These are phyloP conservation scores for Siniperca chuatsi DNA, from an alignment of 2,113 vertebrate genomes.

Conservation along the genomic window DNA sequence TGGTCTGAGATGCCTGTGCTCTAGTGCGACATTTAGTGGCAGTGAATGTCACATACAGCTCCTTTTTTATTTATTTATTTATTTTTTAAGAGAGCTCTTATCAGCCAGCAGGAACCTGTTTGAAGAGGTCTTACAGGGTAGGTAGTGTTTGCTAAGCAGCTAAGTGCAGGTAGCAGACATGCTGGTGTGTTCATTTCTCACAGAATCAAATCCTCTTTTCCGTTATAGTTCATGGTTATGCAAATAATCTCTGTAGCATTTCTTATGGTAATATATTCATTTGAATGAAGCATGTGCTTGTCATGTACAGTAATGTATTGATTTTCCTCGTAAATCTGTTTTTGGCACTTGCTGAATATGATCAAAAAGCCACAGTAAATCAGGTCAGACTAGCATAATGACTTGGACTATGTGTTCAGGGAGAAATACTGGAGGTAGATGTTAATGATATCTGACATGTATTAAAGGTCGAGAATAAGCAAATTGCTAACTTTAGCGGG, in stretches of 20 bases:
- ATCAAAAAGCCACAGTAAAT: conserved; percentile 6
- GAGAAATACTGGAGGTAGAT: conserved; percentile 2
- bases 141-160: neutral
- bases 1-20: no score
- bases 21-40: no score
- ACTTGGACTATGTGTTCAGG: neutral
- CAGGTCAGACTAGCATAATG: neutral
- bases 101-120: neutral
- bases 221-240: neutral
- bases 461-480: neutral
- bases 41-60: no score
- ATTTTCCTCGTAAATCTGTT: neutral
- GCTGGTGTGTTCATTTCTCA: neutral
- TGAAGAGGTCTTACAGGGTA: neutral
- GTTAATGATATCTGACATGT: neutral
- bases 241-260: neutral
- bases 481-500: neutral
- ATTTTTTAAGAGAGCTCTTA: neutral
- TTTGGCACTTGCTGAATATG: neutral
- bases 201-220: neutral
- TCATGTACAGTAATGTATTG: neutral
- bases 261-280: neutral
- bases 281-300: neutral
- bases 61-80: no score
- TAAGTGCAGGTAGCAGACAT: neutral